phyloP scores from a whole-genome alignment of 92 coral and sea anemone species.

The Scolanthus callimorphus region DNA sequence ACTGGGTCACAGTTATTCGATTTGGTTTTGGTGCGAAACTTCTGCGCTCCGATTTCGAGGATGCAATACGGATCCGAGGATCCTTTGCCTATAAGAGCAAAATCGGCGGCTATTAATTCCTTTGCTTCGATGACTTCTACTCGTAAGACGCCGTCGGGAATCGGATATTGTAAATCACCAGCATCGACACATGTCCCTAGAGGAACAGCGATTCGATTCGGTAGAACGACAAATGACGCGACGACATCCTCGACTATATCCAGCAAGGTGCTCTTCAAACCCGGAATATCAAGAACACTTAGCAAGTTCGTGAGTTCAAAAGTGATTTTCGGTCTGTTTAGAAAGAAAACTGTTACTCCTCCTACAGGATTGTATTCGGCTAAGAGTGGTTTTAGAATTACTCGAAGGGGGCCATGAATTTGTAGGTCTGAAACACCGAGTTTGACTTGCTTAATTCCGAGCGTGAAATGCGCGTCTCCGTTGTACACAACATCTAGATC shows the following conservation, averaged over 20 bases:
- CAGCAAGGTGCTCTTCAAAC: slow-evolving; percentile 72
- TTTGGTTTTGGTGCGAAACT: slow-evolving; percentile 75
- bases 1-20: slow-evolving; percentile 65
- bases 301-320: slow-evolving; percentile 84
- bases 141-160: slow-evolving; percentile 87
- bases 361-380: slow-evolving; percentile 61
- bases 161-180: slow-evolving; percentile 79
- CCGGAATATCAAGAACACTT: slow-evolving; percentile 88
- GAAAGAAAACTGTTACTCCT: slow-evolving; percentile 75
- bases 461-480: slow-evolving; percentile 83
- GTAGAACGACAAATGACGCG: slow-evolving; percentile 73
- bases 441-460: slow-evolving; percentile 57
- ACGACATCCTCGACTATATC: slow-evolving; percentile 78
- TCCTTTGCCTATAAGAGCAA: slow-evolving; percentile 57
- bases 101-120: slow-evolving; percentile 68
- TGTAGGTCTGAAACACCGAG: slow-evolving; percentile 87
- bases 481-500: slow-evolving; percentile 72
- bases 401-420: slow-evolving; percentile 77
- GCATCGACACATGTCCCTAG: slow-evolving; percentile 63
- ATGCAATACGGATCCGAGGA: slow-evolving; percentile 80
- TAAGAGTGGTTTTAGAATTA: slow-evolving; percentile 77
- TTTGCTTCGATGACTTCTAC: slow-evolving; percentile 74
- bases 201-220: slow-evolving; percentile 91
- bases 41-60: slow-evolving; percentile 88
- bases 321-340: slow-evolving; percentile 78